A percentile compares a stretch with the other conserved stretches of the same genome.
phyloP scores from a whole-genome alignment of 2,888 invertebrate species.

The Orchesella flavescens region DNA sequence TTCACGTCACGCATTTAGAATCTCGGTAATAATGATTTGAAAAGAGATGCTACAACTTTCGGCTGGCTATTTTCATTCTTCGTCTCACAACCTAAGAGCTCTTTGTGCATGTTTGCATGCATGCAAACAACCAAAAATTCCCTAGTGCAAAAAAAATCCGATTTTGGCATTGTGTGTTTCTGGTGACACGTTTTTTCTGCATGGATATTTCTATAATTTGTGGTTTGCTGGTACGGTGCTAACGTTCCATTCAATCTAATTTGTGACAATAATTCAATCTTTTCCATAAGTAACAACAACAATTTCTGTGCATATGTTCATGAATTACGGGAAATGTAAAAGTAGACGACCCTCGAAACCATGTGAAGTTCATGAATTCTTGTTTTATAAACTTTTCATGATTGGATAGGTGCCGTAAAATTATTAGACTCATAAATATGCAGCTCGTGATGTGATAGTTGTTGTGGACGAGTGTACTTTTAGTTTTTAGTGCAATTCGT shows the following conservation, averaged over 20 bases:
- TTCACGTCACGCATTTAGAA: constrained; percentile 55
- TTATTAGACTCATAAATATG: too few species aligned
- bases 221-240: too few species aligned
- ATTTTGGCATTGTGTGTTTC: constrained; percentile 7
- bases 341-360: not conserved
- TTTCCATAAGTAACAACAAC: too few species aligned
- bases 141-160: constrained; percentile 27
- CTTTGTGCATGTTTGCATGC: constrained; percentile 20
- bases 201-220: not conserved
- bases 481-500: too few species aligned
- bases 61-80: constrained; percentile 53
- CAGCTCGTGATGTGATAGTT: not conserved
- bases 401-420: not conserved
- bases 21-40: constrained; percentile 44
- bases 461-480: not conserved
- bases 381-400: too few species aligned
- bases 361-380: not conserved
- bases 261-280: not conserved
- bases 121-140: constrained; percentile 9
- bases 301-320: not conserved
- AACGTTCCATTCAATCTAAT: too few species aligned
- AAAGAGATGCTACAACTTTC: constrained; percentile 51
- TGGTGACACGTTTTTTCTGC: constrained; percentile 18
- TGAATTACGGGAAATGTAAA: not conserved
- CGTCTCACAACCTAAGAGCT: constrained; percentile 52